Conservation (phyloP, 2,797 vertebrate species). For the Poliocrania exsul region DNA sequence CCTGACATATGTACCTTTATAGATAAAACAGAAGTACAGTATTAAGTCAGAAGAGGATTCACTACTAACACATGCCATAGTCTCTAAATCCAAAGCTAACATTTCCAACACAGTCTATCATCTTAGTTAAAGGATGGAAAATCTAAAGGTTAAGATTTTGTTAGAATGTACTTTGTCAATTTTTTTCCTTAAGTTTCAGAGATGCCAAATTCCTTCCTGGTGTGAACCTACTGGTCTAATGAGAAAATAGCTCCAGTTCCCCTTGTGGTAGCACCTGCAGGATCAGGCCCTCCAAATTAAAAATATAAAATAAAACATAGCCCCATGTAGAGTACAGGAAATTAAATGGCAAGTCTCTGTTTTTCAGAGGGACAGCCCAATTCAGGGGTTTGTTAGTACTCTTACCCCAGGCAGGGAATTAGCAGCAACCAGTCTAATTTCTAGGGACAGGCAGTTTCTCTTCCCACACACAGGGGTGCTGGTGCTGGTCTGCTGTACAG, state of each 20-base stretch:
- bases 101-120: neutral
- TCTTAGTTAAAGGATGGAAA: neutral
- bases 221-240: neutral
- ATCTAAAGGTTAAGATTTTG: conserved; percentile 16
- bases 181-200: neutral
- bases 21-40: conserved; percentile 8
- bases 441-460: neutral
- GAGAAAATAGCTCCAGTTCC: neutral
- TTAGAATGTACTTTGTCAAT: neutral
- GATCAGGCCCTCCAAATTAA: conserved; percentile 33
- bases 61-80: neutral
- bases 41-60: conserved; percentile 23
- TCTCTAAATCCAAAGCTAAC: conserved; percentile 33
- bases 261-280: neutral
- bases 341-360: conserved; percentile 1
- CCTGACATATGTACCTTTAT: neutral
- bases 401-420: neutral
- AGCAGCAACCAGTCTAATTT: neutral
- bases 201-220: neutral
- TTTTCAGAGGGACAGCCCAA: neutral
- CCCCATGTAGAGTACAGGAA: conserved; percentile 16
- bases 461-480: rapidly evolving
- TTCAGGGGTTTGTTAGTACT: neutral
- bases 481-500: neutral
- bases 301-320: neutral